Evolutionary conservation across 53 echinoderm and acorn worm species (phyloP).

Genomic region (Crossaster papposus): DNA sequence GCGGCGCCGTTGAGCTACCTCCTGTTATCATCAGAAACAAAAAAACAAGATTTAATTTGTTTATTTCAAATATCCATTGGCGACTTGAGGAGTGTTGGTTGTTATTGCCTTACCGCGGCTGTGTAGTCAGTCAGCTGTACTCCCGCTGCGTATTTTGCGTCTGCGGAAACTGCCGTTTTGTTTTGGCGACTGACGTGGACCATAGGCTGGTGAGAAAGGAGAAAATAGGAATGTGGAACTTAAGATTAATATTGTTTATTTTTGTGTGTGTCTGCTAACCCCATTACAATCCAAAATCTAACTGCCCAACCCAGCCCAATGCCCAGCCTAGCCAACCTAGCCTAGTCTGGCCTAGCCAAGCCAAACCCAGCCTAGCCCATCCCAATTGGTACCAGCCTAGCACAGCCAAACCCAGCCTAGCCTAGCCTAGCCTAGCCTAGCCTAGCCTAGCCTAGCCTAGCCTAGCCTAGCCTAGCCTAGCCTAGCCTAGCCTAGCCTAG

Average conservation of each 20-base stretch:
- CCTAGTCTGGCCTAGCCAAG: not conserved
- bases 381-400: too few species aligned
- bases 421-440: too few species aligned
- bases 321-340: not conserved
- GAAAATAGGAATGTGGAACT: not conserved
- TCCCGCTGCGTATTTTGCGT: constrained; percentile 65
- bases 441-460: too few species aligned
- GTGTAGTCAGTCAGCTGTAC: constrained; percentile 75
- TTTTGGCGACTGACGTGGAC: constrained; percentile 71
- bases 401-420: too few species aligned
- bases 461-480: too few species aligned
- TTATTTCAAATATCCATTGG: too few species aligned
- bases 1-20: constrained; percentile 27
- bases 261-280: not conserved
- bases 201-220: constrained; percentile 69
- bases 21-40: constrained; percentile 2
- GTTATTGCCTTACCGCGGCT: constrained; percentile 51
- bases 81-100: not conserved
- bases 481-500: too few species aligned
- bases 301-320: not conserved
- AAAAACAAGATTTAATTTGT: not conserved
- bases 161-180: constrained; percentile 64
- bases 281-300: not conserved
- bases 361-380: not conserved
- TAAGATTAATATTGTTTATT: not conserved